A percentile compares a stretch with the other conserved stretches of the same genome.
These are phyloP conservation scores for Loris lydekkerianus DNA, from an alignment of 2,797 vertebrate species.

Conservation along the genomic window DNA sequence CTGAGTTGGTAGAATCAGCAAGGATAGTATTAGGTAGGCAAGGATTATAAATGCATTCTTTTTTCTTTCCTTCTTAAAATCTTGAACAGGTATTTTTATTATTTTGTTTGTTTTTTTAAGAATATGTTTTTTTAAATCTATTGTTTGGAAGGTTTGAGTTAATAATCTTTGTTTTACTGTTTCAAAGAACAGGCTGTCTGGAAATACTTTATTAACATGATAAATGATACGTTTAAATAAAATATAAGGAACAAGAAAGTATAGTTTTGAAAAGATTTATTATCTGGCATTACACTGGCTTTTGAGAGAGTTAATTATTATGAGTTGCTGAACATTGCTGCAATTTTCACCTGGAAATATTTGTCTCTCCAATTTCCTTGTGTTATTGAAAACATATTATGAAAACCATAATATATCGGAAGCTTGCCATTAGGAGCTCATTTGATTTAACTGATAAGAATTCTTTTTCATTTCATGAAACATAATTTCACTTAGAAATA, in stretches of 20 bases:
- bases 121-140: conserved; percentile 1
- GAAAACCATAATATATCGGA: not conserved
- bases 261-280: conserved; percentile 42
- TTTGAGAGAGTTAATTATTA: conserved; percentile 54
- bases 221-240: conserved; percentile 56
- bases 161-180: conserved; percentile 46
- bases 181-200: not conserved
- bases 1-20: not conserved
- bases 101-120: conserved; percentile 13
- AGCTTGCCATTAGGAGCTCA: conserved; percentile 54
- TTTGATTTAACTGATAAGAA: conserved; percentile 65
- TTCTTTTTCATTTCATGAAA: conserved; percentile 70
- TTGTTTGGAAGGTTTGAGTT: not conserved
- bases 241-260: conserved; percentile 8
- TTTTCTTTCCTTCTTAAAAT: not conserved
- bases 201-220: conserved; percentile 3
- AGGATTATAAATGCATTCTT: not conserved
- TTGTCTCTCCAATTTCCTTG: not conserved
- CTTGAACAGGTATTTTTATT: not conserved
- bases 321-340: not conserved
- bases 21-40: not conserved
- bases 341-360: conserved; percentile 51
- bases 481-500: conserved; percentile 49
- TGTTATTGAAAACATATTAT: conserved; percentile 8
- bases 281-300: conserved; percentile 17